These are phyloP conservation scores for Neogobius melanostomus DNA, from an alignment of 2,113 vertebrate species.

Conservation along the genomic window DNA sequence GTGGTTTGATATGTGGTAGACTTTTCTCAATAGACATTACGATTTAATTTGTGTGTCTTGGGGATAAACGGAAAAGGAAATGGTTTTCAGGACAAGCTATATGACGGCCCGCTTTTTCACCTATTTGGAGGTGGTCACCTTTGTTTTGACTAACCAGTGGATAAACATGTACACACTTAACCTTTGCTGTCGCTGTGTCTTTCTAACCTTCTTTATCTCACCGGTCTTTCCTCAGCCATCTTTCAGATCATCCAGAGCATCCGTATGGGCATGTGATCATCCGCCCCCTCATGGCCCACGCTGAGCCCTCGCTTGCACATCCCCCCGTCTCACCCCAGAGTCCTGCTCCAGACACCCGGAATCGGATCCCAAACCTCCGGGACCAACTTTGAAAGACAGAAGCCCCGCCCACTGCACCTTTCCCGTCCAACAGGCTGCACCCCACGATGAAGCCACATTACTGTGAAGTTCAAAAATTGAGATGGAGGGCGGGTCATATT, in stretches of 20 bases:
- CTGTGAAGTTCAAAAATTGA: not conserved
- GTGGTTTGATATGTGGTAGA: no score
- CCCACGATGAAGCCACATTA: conserved; percentile 15
- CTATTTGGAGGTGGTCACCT: no score
- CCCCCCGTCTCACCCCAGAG: not conserved
- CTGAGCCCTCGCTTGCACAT: conserved; percentile 30
- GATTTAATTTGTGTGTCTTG: no score
- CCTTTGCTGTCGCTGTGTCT: not conserved
- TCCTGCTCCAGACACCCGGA: conserved; percentile 35
- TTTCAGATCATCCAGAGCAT: conserved; percentile 93
- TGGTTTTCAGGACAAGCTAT: no score
- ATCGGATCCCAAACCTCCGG: conserved; percentile 27
- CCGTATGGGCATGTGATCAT: conserved; percentile 86
- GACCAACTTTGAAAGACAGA: conserved; percentile 24
- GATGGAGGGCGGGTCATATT: not conserved
- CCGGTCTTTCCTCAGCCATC: conserved; percentile 75
- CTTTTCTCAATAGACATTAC: no score
- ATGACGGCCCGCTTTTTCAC: no score
- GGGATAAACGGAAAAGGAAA: no score
- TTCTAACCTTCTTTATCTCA: not conserved
- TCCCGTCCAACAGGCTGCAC: conserved; percentile 6
- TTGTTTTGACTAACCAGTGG: no score
- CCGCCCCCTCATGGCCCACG: conserved; percentile 34
- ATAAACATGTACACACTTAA: no score
- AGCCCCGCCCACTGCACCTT: conserved; percentile 3